A percentile compares a stretch with the other conserved stretches of the same genome.
These are phyloP conservation scores for Fregata magnificens DNA, from an alignment of 2,113 vertebrate genomes.

Conservation along the genomic window DNA sequence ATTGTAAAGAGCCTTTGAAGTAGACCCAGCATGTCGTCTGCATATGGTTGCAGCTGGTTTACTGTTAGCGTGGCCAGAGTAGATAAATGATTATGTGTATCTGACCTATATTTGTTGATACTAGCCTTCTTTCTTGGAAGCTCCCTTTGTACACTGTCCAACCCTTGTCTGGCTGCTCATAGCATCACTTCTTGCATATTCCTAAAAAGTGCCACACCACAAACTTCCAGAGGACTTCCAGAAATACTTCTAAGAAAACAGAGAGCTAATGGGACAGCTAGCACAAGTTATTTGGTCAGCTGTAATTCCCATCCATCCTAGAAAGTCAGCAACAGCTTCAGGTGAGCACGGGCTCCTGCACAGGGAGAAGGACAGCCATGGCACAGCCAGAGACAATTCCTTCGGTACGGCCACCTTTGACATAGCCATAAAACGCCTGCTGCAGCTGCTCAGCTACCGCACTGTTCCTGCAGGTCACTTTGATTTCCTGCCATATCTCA, in stretches of 20 bases:
- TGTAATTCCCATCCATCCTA: neutral
- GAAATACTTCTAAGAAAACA: neutral
- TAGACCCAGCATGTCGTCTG: constrained; percentile 37
- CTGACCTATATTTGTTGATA: neutral
- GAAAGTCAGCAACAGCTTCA: neutral
- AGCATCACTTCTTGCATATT: neutral
- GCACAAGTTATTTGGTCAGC: neutral
- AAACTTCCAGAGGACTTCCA: neutral
- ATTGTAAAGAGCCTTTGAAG: constrained; percentile 64
- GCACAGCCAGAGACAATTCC: neutral
- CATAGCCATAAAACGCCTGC: neutral
- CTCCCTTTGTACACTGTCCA: neutral
- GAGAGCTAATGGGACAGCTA: neutral
- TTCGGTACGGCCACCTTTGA: rapidly evolving
- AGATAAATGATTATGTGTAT: constrained; percentile 18
- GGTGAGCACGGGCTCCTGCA: neutral
- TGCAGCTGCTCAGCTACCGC: rapidly evolving
- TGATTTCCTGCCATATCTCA: neutral
- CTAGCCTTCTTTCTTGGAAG: neutral
- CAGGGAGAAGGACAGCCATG: rapidly evolving
- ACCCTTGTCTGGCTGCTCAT: neutral
- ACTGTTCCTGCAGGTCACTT: neutral
- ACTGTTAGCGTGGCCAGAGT: neutral
- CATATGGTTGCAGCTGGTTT: constrained; percentile 53
- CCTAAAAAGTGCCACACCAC: neutral